These are phyloP conservation scores for Calameuta filiformis DNA, from an alignment of 2,888 invertebrate genomes.

Conservation along the genomic window DNA sequence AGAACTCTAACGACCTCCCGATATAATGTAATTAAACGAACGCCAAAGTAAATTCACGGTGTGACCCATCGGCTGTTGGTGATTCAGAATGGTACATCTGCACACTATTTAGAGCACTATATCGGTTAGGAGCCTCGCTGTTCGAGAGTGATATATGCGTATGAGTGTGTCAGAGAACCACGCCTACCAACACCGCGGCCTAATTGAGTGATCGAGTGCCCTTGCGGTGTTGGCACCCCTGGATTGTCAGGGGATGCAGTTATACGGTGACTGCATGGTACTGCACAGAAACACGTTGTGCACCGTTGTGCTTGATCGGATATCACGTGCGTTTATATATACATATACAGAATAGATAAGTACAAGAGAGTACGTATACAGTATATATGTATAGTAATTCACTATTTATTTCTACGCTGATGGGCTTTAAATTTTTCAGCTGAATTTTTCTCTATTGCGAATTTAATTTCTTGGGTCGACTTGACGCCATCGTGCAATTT, in stretches of 20 bases:
- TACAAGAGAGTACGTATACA: neutral
- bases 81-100: constrained; percentile 46
- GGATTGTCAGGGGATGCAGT: constrained; percentile 37
- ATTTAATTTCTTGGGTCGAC: neutral
- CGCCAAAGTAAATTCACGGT: constrained; percentile 48
- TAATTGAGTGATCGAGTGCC: constrained; percentile 60
- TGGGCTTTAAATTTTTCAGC: neutral
- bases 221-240: constrained; percentile 54
- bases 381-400: neutral
- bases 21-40: neutral
- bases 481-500: neutral
- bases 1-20: neutral
- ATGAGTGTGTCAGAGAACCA: constrained; percentile 45
- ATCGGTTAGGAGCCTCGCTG: constrained; percentile 34
- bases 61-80: constrained; percentile 49
- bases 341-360: neutral
- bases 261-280: neutral
- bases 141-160: constrained; percentile 28
- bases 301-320: neutral
- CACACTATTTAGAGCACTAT: constrained; percentile 32
- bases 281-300: neutral
- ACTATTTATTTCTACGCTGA: neutral
- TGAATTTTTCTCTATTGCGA: neutral
- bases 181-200: constrained; percentile 59
- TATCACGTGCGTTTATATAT: neutral